A percentile compares a stretch with the other conserved stretches of the same genome.
phyloP scores from a whole-genome alignment of 1,140 invertebrate genomes.

The Plodia interpunctella region DNA sequence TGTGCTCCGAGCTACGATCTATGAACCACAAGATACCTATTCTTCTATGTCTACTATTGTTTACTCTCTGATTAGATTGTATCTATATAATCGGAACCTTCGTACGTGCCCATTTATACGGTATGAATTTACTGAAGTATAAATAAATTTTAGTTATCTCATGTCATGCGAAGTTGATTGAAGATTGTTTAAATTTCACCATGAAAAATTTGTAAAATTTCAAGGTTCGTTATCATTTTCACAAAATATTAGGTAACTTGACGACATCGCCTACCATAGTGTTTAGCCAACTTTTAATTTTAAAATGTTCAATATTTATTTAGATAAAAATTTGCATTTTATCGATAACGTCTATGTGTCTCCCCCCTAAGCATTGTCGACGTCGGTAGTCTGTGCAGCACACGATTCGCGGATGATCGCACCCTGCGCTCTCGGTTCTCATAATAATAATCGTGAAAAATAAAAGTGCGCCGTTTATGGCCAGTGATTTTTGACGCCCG shows the following conservation, averaged over 20 bases:
- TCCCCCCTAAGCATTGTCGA: slow-evolving; percentile 29
- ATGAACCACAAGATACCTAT: too few species aligned
- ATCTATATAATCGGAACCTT: too few species aligned
- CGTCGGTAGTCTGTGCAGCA: slow-evolving; percentile 49
- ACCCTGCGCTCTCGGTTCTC: slow-evolving; percentile 29
- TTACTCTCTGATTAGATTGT: too few species aligned
- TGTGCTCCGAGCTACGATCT: too few species aligned
- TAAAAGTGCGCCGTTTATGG: slow-evolving; percentile 15
- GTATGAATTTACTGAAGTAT: too few species aligned
- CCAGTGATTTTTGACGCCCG: slow-evolving; percentile 14
- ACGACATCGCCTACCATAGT: too few species aligned
- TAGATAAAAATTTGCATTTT: slow-evolving; percentile 19
- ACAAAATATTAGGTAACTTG: too few species aligned
- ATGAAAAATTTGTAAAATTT: not conserved
- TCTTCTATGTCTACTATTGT: too few species aligned
- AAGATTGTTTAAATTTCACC: slow-evolving; percentile 6
- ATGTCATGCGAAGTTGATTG: not conserved
- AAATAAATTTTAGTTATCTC: not conserved
- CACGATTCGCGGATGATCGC: slow-evolving; percentile 47
- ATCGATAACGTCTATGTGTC: slow-evolving; percentile 28
- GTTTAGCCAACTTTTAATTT: too few species aligned
- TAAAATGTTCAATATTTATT: too few species aligned
- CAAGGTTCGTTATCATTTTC: not conserved
- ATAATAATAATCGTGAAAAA: slow-evolving; percentile 37
- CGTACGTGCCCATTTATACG: too few species aligned